Base-by-base conservation (phyloP, 92 coral and sea anemone species). In the Palythoa grandiflora region DNA sequence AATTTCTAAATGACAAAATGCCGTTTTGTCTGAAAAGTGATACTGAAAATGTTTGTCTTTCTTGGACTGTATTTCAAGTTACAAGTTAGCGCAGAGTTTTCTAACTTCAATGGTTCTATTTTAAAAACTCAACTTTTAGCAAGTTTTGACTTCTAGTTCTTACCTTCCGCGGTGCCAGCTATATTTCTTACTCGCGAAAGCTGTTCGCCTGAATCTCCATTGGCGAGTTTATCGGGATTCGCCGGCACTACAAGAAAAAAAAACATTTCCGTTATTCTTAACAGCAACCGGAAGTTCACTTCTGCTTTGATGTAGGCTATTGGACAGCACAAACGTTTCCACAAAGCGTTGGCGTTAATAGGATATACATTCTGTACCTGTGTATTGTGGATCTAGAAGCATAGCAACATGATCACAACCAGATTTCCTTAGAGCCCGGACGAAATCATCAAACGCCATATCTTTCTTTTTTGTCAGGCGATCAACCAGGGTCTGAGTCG, bases 381-480 rank as follows among this genome's bases (percentile, higher is more conserved):
- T 47, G 74, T 80, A 80, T 51, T 70, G 79, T 14, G 99, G 98
- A 51, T 96, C 99, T 55, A 96, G 59, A 19, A 96, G 89, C 91
- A 95, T 86, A 3, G 99, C 99, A 1, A 94, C 92, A 14, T 96
- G 96, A 17, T 71, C 91, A 59, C 80, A 71, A 6, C 99, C 99
- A 38, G 94, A 91, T 47, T 83, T 75, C n/a, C 98, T 87, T 38
- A 96, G 89, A 50, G 98, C 99, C 57, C 88, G 81, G 1, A 96
- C 96, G 73, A 96, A 95, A 6, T 84, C 44, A 28, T 85, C 65
- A 74, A 96, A 93, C 0, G 94, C 99, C 17, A 66, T 80, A 20
- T 88, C 81, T 0, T 96, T 93, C 81, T 93, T 88, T 38, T 15
- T 44, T 21, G 80, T 68, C 3, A 96, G 77, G 9, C 99, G 94